A percentile compares a stretch with the other conserved stretches of the same genome.
Conservation (phyloP, 2,797 vertebrate genomes). For the Hirundo rustica region DNA sequence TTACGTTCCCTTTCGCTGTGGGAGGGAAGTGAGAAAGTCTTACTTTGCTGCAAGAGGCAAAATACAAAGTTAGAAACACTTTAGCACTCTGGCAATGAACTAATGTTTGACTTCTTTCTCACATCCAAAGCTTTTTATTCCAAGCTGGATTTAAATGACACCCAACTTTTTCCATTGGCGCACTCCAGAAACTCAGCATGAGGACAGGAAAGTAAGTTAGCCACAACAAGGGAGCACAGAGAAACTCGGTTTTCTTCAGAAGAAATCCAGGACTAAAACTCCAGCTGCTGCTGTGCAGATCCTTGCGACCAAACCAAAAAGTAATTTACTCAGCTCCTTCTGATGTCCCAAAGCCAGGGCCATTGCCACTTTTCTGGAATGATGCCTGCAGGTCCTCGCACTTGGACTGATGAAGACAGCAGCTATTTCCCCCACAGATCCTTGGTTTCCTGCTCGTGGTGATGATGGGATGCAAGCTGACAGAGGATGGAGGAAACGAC, state of each 20-base stretch:
- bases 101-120: constrained; percentile 46
- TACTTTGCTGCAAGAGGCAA: constrained; percentile 51
- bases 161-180: not conserved
- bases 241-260: not conserved
- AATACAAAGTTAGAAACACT: constrained; percentile 63
- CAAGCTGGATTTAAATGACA: constrained; percentile 16
- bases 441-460: not conserved
- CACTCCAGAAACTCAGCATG: not conserved
- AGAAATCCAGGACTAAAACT: not conserved
- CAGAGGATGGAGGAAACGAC: not conserved
- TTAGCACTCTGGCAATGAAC: constrained; percentile 41
- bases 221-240: not conserved
- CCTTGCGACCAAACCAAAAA: not conserved
- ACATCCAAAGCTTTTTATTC: constrained; percentile 29
- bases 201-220: not conserved
- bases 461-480: not conserved
- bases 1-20: constrained; percentile 47
- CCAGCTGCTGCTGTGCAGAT: not conserved
- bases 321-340: not conserved
- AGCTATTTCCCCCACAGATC: not conserved
- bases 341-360: not conserved
- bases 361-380: accelerated
- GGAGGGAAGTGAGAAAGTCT: constrained; percentile 63
- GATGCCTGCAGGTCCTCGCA: accelerated
- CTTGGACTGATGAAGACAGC: not conserved